These are phyloP conservation scores for Meta bourneti DNA, from an alignment of 2,888 invertebrate genomes.

Conservation along the genomic window DNA sequence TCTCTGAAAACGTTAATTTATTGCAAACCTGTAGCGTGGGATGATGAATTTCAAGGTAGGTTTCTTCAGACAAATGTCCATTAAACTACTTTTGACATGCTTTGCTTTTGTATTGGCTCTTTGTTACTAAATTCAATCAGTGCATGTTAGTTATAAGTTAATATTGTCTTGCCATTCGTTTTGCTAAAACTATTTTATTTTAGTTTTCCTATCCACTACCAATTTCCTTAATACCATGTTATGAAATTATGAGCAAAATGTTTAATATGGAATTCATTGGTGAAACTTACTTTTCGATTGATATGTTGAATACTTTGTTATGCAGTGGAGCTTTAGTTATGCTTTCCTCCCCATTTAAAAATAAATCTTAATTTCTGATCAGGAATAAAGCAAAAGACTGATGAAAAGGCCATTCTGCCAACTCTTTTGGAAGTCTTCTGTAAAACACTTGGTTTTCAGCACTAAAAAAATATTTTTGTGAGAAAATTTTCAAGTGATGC, in stretches of 20 bases:
- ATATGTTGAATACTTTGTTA: too few species aligned
- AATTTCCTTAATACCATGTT: background rate
- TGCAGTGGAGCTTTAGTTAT: background rate
- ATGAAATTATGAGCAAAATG: too few species aligned
- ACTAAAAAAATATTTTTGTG: too few species aligned
- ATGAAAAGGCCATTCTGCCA: too few species aligned
- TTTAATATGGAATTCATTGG: too few species aligned
- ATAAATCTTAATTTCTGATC: too few species aligned
- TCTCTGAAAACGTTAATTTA: conserved; percentile 97
- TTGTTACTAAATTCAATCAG: conserved; percentile 30
- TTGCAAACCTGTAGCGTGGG: conserved; percentile 98
- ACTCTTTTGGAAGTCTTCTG: too few species aligned
- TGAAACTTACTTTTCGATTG: too few species aligned
- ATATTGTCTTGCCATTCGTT: background rate
- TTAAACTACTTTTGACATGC: conserved; percentile 67
- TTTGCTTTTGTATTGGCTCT: conserved; percentile 61
- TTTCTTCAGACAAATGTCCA: conserved; percentile 65
- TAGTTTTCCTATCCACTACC: conserved; percentile 2
- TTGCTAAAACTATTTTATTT: conserved; percentile 18
- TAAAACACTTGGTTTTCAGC: too few species aligned
- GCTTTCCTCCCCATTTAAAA: too few species aligned
- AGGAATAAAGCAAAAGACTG: too few species aligned
- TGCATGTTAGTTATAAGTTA: conserved; percentile 53
- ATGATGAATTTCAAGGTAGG: conserved; percentile 99
- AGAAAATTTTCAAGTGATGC: too few species aligned